Percentiles rank a stretch among this genome's conserved stretches.
These are phyloP conservation scores for Drusus annulatus DNA, from an alignment of 1,140 invertebrate genomes.

Conservation along the genomic window DNA sequence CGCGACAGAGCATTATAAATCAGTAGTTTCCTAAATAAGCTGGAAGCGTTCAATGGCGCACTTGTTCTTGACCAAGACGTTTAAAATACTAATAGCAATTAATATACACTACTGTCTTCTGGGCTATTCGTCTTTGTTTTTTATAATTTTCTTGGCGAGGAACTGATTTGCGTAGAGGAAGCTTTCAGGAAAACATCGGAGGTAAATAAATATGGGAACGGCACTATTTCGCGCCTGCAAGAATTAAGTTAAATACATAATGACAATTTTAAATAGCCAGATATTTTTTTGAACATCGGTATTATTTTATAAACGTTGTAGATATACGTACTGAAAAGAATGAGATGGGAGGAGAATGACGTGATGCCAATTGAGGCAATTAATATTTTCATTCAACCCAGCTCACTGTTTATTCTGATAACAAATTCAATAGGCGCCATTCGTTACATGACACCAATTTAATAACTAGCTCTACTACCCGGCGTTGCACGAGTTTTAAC, in stretches of 20 bases:
- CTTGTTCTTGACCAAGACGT: slow-evolving; percentile 1
- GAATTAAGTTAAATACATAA: too few relatives aligned
- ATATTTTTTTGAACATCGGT: neutral
- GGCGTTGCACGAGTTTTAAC: too few relatives aligned
- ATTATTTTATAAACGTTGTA: too few relatives aligned
- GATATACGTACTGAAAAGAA: too few relatives aligned
- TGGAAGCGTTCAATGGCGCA: neutral
- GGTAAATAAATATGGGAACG: neutral
- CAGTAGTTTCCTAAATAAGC: slow-evolving; percentile 6
- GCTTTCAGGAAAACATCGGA: neutral
- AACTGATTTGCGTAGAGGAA: slow-evolving; percentile 29
- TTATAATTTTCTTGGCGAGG: slow-evolving; percentile 20
- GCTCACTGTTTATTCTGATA: too few relatives aligned
- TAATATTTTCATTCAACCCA: too few relatives aligned
- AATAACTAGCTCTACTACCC: too few relatives aligned
- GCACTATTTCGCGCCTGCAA: too few relatives aligned
- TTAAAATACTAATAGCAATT: slow-evolving; percentile 29
- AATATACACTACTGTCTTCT: slow-evolving; percentile 9
- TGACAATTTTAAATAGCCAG: neutral
- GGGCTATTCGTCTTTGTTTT: neutral
- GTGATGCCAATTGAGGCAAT: too few relatives aligned
- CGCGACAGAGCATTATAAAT: neutral
- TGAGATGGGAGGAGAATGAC: too few relatives aligned
- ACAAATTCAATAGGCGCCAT: too few relatives aligned
- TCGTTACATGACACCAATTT: too few relatives aligned